phyloP scores from a whole-genome alignment of 2,113 vertebrate species.

The Geococcyx californianus region DNA sequence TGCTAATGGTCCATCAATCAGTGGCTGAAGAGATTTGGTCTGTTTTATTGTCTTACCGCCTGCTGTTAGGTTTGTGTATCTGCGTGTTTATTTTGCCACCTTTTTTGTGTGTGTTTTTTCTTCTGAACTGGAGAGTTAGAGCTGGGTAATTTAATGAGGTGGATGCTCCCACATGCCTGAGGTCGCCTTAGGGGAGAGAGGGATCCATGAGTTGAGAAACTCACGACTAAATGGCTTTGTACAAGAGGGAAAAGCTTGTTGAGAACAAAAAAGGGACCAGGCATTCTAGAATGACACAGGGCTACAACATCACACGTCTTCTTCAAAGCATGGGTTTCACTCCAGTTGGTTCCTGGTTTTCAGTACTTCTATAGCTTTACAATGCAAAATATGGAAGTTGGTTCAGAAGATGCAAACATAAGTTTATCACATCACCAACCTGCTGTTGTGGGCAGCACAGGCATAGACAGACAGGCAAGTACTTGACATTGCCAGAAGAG shows the following conservation, averaged over 20 bases:
- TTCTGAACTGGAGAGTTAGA: neutral
- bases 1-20: neutral
- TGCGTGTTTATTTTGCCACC: neutral
- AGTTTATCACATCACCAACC: neutral
- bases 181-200: neutral
- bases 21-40: rapidly evolving
- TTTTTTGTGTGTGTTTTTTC: neutral
- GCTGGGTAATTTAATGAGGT: neutral
- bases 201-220: neutral
- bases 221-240: neutral
- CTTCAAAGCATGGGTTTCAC: neutral
- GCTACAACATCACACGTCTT: neutral
- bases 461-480: neutral
- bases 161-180: neutral
- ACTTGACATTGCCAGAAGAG: neutral
- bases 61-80: neutral
- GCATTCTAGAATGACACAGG: neutral
- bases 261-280: neutral
- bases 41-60: neutral
- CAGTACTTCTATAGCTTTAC: neutral
- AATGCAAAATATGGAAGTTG: neutral
- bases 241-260: neutral
- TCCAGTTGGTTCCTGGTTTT: neutral
- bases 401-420: neutral
- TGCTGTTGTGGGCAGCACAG: neutral